Evolutionary conservation across 2,797 vertebrate species (phyloP).

Genomic region (Lepus oiostolus): DNA sequence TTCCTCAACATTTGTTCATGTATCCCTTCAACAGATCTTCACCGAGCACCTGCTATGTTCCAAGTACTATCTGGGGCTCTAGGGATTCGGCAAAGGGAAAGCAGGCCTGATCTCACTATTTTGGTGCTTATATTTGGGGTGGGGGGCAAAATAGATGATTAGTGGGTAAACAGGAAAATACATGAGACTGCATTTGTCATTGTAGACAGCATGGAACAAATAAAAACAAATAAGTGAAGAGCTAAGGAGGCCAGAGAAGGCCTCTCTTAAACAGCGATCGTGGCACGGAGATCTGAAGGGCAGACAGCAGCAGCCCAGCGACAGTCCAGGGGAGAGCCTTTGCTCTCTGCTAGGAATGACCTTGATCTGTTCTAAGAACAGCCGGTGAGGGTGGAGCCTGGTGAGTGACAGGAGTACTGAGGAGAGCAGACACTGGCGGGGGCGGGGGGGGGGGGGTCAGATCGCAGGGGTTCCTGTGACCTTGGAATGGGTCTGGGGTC

Average conservation of each 20-base stretch:
- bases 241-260: background rate
- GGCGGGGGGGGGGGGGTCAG: rapidly evolving
- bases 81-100: background rate
- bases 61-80: background rate
- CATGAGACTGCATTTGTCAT: slow-evolving; percentile 23
- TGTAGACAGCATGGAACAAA: background rate
- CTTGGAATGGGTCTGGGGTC: background rate
- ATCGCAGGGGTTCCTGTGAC: rapidly evolving
- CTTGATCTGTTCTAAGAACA: slow-evolving; percentile 59
- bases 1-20: background rate
- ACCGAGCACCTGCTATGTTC: background rate
- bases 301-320: background rate
- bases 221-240: background rate
- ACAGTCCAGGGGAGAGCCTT: background rate
- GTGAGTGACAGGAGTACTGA: background rate
- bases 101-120: background rate
- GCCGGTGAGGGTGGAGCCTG: background rate
- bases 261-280: background rate
- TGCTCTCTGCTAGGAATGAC: slow-evolving; percentile 49
- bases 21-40: slow-evolving; percentile 2
- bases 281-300: slow-evolving; percentile 10
- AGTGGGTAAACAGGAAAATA: background rate
- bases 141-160: background rate
- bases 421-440: background rate
- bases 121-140: background rate